phyloP scores from a whole-genome alignment of 2,888 invertebrate species.

The Rhynchonema sp. region DNA sequence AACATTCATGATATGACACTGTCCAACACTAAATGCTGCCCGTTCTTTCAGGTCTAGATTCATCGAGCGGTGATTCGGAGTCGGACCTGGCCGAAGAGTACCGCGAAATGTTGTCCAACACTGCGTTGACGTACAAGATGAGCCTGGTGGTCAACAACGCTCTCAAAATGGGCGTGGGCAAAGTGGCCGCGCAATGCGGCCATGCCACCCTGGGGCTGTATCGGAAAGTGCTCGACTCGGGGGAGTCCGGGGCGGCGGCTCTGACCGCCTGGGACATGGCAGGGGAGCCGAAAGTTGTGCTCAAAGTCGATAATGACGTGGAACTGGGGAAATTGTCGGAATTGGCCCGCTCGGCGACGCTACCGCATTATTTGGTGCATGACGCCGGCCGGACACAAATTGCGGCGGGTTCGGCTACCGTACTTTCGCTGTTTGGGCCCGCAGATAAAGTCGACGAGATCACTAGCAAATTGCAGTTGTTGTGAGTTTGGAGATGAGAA shows the following conservation, averaged over 20 bases:
- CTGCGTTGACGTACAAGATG: conserved; percentile 37
- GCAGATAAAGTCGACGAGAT: conserved; percentile 23
- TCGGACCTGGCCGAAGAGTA: not conserved
- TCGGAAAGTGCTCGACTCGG: conserved; percentile 23
- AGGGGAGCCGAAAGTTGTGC: conserved; percentile 32
- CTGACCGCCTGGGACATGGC: conserved; percentile 28
- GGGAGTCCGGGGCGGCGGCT: conserved; percentile 28
- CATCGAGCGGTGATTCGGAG: not conserved
- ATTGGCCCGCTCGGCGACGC: conserved; percentile 20
- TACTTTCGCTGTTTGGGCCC: conserved; percentile 28
- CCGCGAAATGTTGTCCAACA: not conserved
- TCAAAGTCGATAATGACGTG: conserved; percentile 25
- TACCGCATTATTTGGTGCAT: conserved; percentile 32
- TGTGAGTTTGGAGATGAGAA: no score
- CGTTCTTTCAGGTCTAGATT: no score
- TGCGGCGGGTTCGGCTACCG: conserved; percentile 27
- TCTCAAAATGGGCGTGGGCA: conserved; percentile 41
- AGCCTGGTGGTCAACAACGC: conserved; percentile 41
- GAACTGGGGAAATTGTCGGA: conserved; percentile 14
- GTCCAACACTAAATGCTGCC: no score
- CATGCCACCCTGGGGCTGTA: conserved; percentile 41
- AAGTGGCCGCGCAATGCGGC: conserved; percentile 38
- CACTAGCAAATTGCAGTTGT: conserved; percentile 24
- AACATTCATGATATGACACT: no score
- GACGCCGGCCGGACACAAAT: conserved; percentile 35